A percentile compares a stretch with the other conserved stretches of the same genome.
Evolutionary conservation across 35 echinoderm and acorn worm species (phyloP).

Genomic region (Lytechinus pictus): DNA sequence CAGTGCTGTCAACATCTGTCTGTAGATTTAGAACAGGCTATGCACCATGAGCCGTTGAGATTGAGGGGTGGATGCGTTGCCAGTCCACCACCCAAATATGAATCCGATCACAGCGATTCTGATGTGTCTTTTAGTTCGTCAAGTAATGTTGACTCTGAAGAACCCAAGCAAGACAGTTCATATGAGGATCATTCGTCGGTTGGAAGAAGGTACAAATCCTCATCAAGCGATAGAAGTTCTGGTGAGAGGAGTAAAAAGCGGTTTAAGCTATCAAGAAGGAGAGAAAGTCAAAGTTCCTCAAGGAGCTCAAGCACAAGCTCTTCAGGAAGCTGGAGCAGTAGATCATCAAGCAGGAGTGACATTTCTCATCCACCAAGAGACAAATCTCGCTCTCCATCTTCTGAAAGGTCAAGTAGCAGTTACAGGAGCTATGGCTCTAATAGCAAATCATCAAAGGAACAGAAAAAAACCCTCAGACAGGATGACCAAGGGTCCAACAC

Average conservation of each 20-base stretch:
- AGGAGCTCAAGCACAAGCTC: background rate
- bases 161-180: background rate
- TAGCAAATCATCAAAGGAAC: background rate
- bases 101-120: conserved; percentile 6
- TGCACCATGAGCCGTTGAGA: conserved; percentile 23
- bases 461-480: background rate
- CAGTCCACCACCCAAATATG: conserved; percentile 37
- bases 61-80: conserved; percentile 30
- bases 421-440: background rate
- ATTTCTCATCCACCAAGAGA: conserved; percentile 4
- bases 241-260: background rate
- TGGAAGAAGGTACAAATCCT: background rate
- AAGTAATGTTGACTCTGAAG: background rate
- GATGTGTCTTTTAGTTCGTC: background rate
- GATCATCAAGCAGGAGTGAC: background rate
- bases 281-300: background rate
- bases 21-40: background rate
- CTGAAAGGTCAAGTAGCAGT: conserved; percentile 22
- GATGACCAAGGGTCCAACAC: background rate
- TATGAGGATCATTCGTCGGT: background rate
- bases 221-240: conserved; percentile 40
- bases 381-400: background rate
- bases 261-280: background rate
- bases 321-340: background rate
- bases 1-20: background rate